Base-by-base conservation (phyloP, 2,797 vertebrate species). In the Cryptoblepharus egeriae region DNA sequence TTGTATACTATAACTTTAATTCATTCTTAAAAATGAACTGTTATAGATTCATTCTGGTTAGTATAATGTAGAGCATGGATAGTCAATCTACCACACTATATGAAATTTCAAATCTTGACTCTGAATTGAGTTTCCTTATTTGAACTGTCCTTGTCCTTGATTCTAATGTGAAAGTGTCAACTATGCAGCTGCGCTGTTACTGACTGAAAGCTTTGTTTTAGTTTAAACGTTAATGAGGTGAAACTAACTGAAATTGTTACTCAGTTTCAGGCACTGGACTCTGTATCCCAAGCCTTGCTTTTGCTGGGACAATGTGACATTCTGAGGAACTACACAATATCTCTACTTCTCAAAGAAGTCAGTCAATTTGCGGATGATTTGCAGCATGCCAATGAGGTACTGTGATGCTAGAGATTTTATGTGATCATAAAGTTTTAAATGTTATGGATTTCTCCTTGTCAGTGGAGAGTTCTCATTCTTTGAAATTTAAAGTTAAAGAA, bases 321-420 rank as follows among this genome's bases (percentile, higher is more conserved):
- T 39, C 91, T 97, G 28, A 96, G 93, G 88, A 92, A 94, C 78
- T 91, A 96, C 60, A 91, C 97, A 72, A 82, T 98, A 82, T 91
- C 94, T 55, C 95, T 96, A 82, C 89, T 98, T 37, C 94, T 99
- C 0, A 90, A 93, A 24, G 93, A 95, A 95, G 88, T 98, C 86
- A 95, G 88, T 90, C 80, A 85, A 52, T 95, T 97, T 90, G 93
- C 95, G 52, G 94, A 97, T 79, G 91, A 95, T 74, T 93, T 98
- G 57, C 93, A 93, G 92, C 88, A 95, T 74, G 81, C 90, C 82
- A 87, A 88, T 81, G 96, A 98, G 97, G 98, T 97, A 96, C 82
- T 63, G 32, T 77, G 22, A 79, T 28, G 58, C 1, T 65, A 73
- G 58, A 84, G 77, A 20, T 74, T 3, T 64, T 70, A 49, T 61